Conservation (phyloP, 1,140 invertebrate genomes). For the Harpegnathos saltator region DNA sequence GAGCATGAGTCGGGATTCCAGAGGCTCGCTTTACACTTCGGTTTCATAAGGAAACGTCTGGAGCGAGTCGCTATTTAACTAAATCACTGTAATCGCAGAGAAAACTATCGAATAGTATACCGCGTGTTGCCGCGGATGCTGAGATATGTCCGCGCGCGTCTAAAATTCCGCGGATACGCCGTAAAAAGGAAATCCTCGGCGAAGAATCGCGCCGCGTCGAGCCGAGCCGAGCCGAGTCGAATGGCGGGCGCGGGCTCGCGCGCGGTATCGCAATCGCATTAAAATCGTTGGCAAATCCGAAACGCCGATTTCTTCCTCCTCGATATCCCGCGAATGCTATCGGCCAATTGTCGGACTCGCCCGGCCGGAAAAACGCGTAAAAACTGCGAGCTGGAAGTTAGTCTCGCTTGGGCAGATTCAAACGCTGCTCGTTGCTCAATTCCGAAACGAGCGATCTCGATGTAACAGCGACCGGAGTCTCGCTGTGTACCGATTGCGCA, state of each 20-base stretch:
- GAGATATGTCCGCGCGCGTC: constrained; percentile 29
- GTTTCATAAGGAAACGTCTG: constrained; percentile 64
- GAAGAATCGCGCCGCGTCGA: constrained; percentile 2
- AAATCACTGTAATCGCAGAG: constrained; percentile 55
- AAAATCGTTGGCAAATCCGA: constrained; percentile 41
- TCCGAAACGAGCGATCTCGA: constrained; percentile 17
- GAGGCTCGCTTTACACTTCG: constrained; percentile 20
- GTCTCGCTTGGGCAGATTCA: constrained; percentile 53
- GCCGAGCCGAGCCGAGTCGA: background rate
- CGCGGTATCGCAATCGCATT: constrained; percentile 15
- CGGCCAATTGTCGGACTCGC: constrained; percentile 29
- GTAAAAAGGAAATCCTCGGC: constrained; percentile 22
- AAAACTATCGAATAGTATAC: constrained; percentile 53
- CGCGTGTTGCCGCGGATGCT: background rate
- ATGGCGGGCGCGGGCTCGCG: no score
- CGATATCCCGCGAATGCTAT: background rate
- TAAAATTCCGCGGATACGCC: constrained; percentile 45
- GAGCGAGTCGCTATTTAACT: constrained; percentile 55
- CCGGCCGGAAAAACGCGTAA: constrained; percentile 46
- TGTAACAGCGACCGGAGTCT: constrained; percentile 24
- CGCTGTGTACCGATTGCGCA: constrained; percentile 31
- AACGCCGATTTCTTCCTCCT: constrained; percentile 9
- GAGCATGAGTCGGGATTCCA: constrained; percentile 65
- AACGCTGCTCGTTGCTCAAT: constrained; percentile 51
- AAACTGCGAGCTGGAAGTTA: constrained; percentile 31